Evolutionary conservation across 2,113 vertebrate genomes (phyloP).

Genomic region (Xiphias gladius): DNA sequence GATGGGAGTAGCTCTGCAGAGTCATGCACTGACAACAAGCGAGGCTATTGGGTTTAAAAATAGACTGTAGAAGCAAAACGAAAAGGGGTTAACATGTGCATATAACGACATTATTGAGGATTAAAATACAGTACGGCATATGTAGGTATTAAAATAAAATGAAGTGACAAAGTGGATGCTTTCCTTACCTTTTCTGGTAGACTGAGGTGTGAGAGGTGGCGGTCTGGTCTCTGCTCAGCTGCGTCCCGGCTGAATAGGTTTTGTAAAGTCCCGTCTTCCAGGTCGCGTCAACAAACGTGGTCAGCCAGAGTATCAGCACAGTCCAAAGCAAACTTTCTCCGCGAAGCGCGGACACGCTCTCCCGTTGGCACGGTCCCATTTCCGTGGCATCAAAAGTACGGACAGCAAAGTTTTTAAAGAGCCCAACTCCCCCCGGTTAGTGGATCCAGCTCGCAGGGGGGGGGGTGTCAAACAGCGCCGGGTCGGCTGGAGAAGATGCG

Average conservation of each 20-base stretch:
- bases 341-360: slow-evolving; percentile 72
- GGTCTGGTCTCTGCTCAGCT: slow-evolving; percentile 72
- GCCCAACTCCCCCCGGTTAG: slow-evolving; percentile 32
- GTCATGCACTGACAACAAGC: slow-evolving; percentile 23
- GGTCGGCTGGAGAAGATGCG: slow-evolving; percentile 50
- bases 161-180: not conserved
- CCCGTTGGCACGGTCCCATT: slow-evolving; percentile 75
- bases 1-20: slow-evolving; percentile 51
- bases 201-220: slow-evolving; percentile 72
- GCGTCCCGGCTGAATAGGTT: slow-evolving; percentile 70
- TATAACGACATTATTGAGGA: too few species aligned
- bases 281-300: slow-evolving; percentile 74
- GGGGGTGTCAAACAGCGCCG: slow-evolving; percentile 65
- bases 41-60: not conserved
- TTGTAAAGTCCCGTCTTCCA: slow-evolving; percentile 86
- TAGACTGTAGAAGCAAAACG: not conserved
- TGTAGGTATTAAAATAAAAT: too few species aligned
- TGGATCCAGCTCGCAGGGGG: slow-evolving; percentile 29
- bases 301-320: slow-evolving; percentile 76
- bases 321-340: slow-evolving; percentile 72
- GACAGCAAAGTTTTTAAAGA: slow-evolving; percentile 55
- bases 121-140: not conserved
- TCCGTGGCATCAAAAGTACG: slow-evolving; percentile 62
- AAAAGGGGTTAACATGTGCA: not conserved
- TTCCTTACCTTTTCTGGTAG: slow-evolving; percentile 82